phyloP scores from a whole-genome alignment of 1,140 invertebrate species.

The Solenopsis fugax region DNA sequence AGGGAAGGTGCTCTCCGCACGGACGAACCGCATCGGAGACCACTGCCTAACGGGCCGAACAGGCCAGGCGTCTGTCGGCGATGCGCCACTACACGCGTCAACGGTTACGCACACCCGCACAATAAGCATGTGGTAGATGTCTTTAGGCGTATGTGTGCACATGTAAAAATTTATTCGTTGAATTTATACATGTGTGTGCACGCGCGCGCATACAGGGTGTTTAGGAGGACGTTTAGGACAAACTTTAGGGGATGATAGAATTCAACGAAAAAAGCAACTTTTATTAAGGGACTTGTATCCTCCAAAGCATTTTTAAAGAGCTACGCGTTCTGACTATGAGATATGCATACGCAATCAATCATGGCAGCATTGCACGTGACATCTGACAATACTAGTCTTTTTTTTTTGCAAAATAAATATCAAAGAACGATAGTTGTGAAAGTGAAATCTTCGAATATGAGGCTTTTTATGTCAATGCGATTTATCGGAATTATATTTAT shows the following conservation, averaged over 20 bases:
- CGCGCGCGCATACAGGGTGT: too few species aligned
- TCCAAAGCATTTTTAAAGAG: too few species aligned
- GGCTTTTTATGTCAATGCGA: background rate
- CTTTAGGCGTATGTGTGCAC: background rate
- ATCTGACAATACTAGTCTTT: too few species aligned
- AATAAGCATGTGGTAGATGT: background rate
- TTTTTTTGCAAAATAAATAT: too few species aligned
- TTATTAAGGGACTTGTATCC: too few species aligned
- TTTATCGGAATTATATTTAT: background rate
- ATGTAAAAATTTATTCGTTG: background rate
- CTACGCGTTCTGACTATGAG: too few species aligned
- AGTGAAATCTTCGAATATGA: background rate
- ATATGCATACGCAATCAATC: too few species aligned
- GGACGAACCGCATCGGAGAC: conserved; percentile 58
- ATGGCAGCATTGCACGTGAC: too few species aligned
- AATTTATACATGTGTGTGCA: background rate
- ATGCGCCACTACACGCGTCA: conserved; percentile 48
- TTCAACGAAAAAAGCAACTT: too few species aligned
- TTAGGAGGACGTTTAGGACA: too few species aligned
- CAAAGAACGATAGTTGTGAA: background rate
- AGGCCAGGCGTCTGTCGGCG: conserved; percentile 38
- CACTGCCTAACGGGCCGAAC: conserved; percentile 55
- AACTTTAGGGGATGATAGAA: too few species aligned
- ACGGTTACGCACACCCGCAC: conserved; percentile 29
- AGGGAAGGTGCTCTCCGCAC: conserved; percentile 45